phyloP scores from a whole-genome alignment of 2,888 invertebrate species.

The Nasonovia ribisnigri region DNA sequence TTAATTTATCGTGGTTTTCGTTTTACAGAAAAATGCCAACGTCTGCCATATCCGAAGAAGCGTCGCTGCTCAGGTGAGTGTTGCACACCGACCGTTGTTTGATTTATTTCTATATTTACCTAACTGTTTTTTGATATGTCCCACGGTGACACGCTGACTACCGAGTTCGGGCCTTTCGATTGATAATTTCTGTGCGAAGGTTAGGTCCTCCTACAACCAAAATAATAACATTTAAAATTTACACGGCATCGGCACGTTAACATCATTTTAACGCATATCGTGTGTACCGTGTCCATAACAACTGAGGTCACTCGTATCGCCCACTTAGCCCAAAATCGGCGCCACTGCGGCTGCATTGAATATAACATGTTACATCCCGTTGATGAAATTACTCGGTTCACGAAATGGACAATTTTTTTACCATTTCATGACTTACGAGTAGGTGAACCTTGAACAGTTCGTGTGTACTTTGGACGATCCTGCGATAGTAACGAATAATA shows the following conservation, averaged over 20 bases:
- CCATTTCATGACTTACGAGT: neutral
- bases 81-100: neutral
- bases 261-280: neutral
- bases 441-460: neutral
- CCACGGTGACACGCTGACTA: neutral
- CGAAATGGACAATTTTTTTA: neutral
- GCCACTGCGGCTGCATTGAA: neutral
- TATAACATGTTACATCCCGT: neutral
- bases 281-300: neutral
- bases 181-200: neutral
- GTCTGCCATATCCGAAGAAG: conserved; percentile 83
- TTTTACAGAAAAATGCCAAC: conserved; percentile 77
- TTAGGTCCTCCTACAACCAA: neutral
- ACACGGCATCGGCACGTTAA: neutral
- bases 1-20: neutral
- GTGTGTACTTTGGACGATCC: neutral
- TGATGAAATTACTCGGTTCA: neutral
- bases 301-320: neutral
- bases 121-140: neutral
- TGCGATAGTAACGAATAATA: neutral
- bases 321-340: neutral
- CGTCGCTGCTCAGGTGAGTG: conserved; percentile 89
- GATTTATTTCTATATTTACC: neutral
- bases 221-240: neutral
- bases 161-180: neutral